A percentile compares a stretch with the other conserved stretches of the same genome.
Evolutionary conservation across 2,797 vertebrate genomes (phyloP).

Genomic region (Ataeniobius toweri): DNA sequence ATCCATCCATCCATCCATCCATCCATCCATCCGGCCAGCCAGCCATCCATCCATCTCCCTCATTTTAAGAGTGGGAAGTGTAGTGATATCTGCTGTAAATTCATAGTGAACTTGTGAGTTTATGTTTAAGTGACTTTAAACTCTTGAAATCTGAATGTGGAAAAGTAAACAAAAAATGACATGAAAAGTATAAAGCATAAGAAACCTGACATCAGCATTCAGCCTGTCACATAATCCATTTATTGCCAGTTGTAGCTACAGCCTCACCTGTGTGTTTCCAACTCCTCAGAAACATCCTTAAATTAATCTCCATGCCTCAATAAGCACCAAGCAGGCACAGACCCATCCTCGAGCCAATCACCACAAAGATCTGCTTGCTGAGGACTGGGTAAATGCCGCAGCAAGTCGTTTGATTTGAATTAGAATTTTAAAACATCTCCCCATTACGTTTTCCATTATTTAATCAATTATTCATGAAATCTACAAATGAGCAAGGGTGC

Average conservation of each 20-base stretch:
- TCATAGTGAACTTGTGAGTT: background rate
- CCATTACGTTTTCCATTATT: constrained; percentile 84
- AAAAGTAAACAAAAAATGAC: background rate
- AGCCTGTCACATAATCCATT: constrained; percentile 32
- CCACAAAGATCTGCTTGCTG: constrained; percentile 60
- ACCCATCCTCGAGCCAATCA: constrained; percentile 65
- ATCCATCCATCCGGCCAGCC: background rate
- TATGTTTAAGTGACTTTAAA: background rate
- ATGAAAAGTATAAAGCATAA: background rate
- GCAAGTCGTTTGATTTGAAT: constrained; percentile 82
- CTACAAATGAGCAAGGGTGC: constrained; percentile 68
- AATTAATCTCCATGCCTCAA: constrained; percentile 63
- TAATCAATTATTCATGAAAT: constrained; percentile 86
- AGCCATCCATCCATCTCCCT: too few species aligned
- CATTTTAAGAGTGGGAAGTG: too few species aligned
- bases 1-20: background rate
- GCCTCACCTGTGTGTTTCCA: constrained; percentile 46
- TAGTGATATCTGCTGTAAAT: background rate
- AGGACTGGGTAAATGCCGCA: constrained; percentile 53
- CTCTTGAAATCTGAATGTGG: background rate
- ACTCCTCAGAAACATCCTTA: constrained; percentile 48
- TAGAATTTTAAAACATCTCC: constrained; percentile 83
- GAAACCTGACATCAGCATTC: background rate
- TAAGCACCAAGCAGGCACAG: constrained; percentile 47
- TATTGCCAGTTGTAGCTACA: constrained; percentile 7